These are phyloP conservation scores for Epizoanthus fatuus DNA, from an alignment of 92 coral and sea anemone genomes.

Conservation along the genomic window DNA sequence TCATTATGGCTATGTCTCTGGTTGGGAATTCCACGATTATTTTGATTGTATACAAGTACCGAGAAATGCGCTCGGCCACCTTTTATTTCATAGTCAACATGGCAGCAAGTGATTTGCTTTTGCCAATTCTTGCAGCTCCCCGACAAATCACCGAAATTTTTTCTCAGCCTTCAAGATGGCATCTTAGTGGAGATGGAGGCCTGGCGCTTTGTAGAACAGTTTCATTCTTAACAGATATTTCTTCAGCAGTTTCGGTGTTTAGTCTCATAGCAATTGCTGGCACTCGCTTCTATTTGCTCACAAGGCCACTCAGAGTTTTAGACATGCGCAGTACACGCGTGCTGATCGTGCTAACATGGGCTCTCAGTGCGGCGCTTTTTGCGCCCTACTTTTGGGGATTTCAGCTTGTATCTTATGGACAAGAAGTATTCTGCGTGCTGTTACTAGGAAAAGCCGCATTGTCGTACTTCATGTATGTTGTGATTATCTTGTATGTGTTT, in stretches of 20 bases:
- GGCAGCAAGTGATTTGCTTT: conserved; percentile 27
- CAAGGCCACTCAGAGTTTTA: not conserved
- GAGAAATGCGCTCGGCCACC: not conserved
- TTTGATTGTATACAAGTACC: conserved; percentile 18
- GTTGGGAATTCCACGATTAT: conserved; percentile 18
- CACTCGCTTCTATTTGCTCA: not conserved
- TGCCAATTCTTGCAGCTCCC: conserved; percentile 16
- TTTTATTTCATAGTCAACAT: conserved; percentile 20
- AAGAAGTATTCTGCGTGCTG: not conserved
- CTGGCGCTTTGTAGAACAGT: not conserved
- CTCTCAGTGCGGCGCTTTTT: conserved; percentile 4
- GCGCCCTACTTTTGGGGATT: conserved; percentile 28
- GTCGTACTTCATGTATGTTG: conserved; percentile 19
- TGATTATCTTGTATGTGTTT: conserved; percentile 11
- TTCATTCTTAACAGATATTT: conserved; percentile 24
- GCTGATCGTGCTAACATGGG: conserved; percentile 3
- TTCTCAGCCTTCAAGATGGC: conserved; percentile 31
- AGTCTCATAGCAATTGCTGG: conserved; percentile 21
- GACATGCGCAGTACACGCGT: no score
- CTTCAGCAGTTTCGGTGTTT: conserved; percentile 16
- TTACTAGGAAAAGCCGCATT: not conserved
- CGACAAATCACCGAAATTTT: conserved; percentile 28
- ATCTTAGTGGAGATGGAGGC: not conserved
- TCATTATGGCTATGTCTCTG: conserved; percentile 19
- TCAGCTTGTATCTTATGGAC: not conserved